phyloP scores from a whole-genome alignment of 2,797 vertebrate genomes.

The Pagetopsis macropterus region DNA sequence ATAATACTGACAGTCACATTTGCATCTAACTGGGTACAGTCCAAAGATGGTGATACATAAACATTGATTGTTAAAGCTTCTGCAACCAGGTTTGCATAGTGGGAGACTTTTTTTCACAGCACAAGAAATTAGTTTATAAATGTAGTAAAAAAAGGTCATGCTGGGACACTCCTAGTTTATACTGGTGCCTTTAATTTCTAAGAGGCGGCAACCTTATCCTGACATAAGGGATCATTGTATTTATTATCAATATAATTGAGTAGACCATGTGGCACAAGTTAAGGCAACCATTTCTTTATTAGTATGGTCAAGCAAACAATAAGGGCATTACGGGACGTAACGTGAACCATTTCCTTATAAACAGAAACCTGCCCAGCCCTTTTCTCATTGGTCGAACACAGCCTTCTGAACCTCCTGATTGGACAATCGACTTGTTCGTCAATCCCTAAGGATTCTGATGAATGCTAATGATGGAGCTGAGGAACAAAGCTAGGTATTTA shows the following conservation, averaged over 20 bases:
- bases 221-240: background rate
- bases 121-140: constrained; percentile 1
- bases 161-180: constrained; percentile 7
- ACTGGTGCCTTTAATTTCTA: constrained; percentile 25
- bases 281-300: background rate
- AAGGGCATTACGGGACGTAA: background rate
- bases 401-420: constrained; percentile 47
- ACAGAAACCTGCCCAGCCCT: background rate
- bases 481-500: constrained; percentile 27
- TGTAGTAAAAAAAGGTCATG: constrained; percentile 11
- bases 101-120: background rate
- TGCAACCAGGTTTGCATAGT: background rate
- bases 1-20: constrained; percentile 1
- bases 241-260: background rate
- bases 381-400: constrained; percentile 50
- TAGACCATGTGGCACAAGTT: background rate
- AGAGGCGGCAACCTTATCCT: background rate
- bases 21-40: background rate
- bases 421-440: constrained; percentile 58
- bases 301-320: constrained; percentile 6
- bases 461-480: constrained; percentile 50
- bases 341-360: constrained; percentile 20
- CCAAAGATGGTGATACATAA: background rate
- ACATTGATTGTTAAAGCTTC: background rate
- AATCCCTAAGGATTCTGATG: constrained; percentile 41